Evolutionary conservation across 1,140 invertebrate species (phyloP).

Genomic region (Tetragnatha versicolor): DNA sequence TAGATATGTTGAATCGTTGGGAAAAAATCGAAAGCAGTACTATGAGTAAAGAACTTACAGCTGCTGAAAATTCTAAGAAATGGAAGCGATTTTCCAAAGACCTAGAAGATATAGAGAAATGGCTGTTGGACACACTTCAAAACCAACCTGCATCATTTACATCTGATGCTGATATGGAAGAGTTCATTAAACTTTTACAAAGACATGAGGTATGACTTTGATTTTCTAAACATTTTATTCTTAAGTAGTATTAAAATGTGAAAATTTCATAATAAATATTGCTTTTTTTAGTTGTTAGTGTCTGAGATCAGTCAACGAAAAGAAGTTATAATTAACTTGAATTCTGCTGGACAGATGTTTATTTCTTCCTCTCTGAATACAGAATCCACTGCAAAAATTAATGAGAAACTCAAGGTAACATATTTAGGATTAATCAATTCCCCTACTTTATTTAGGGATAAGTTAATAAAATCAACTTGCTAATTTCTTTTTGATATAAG

Average conservation of each 20-base stretch:
- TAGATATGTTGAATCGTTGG: constrained; percentile 46
- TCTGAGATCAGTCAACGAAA: constrained; percentile 23
- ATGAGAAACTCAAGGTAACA: constrained; percentile 33
- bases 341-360: constrained; percentile 7
- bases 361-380: not conserved
- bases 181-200: constrained; percentile 17
- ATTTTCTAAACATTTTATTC: not conserved
- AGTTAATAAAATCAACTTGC: not conserved
- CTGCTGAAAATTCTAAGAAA: constrained; percentile 2
- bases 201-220: constrained; percentile 41
- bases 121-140: constrained; percentile 24
- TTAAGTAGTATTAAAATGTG: not conserved
- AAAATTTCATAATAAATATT: not conserved
- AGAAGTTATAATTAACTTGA: constrained; percentile 20
- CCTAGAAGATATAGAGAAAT: constrained; percentile 32
- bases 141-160: not conserved
- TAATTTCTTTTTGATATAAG: too few relatives aligned
- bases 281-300: constrained; percentile 17
- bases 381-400: not conserved
- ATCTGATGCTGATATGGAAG: constrained; percentile 1
- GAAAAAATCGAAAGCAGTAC: constrained; percentile 38
- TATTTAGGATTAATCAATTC: not conserved
- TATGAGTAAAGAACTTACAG: constrained; percentile 32
- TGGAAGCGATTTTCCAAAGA: constrained; percentile 44
- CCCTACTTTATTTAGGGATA: not conserved